These are phyloP conservation scores for Phalloptychus januarius DNA, from an alignment of 2,797 vertebrate genomes.

Conservation along the genomic window DNA sequence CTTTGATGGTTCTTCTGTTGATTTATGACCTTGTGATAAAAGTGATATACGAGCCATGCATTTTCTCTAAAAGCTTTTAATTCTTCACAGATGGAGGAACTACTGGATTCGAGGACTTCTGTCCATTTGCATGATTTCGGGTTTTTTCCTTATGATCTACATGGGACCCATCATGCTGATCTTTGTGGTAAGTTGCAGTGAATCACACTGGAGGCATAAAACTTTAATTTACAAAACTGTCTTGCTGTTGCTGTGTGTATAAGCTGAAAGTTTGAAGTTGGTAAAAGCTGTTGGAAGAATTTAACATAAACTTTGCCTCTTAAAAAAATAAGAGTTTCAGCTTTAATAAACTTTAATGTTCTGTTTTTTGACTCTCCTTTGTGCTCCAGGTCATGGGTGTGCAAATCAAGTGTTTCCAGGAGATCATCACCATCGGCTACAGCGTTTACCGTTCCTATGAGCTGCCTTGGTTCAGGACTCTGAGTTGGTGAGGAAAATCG, in stretches of 20 bases:
- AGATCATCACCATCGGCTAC: constrained; percentile 98
- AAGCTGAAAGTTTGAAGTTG: neutral
- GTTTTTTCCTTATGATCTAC: constrained; percentile 93
- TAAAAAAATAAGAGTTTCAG: neutral
- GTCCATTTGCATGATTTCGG: constrained; percentile 91
- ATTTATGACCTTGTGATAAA: neutral
- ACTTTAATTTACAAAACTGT: neutral
- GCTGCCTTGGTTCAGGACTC: constrained; percentile 94
- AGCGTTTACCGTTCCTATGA: constrained; percentile 96
- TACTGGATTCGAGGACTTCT: constrained; percentile 98
- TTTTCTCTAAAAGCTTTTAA: neutral
- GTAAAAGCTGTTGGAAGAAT: neutral
- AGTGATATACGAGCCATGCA: neutral
- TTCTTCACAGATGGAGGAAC: constrained; percentile 92
- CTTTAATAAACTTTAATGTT: neutral
- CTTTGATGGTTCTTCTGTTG: neutral
- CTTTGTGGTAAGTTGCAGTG: constrained; percentile 71
- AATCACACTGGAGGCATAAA: neutral
- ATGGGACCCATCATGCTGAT: constrained; percentile 94
- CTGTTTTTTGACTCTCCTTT: neutral
- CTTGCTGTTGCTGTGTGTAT: neutral
- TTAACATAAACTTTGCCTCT: neutral
- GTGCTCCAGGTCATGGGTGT: constrained; percentile 88
- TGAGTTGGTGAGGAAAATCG: constrained; percentile 88
- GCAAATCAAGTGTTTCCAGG: constrained; percentile 98